Evolutionary conservation across 1,140 invertebrate species (phyloP).

Genomic region (Grapholita molesta): DNA sequence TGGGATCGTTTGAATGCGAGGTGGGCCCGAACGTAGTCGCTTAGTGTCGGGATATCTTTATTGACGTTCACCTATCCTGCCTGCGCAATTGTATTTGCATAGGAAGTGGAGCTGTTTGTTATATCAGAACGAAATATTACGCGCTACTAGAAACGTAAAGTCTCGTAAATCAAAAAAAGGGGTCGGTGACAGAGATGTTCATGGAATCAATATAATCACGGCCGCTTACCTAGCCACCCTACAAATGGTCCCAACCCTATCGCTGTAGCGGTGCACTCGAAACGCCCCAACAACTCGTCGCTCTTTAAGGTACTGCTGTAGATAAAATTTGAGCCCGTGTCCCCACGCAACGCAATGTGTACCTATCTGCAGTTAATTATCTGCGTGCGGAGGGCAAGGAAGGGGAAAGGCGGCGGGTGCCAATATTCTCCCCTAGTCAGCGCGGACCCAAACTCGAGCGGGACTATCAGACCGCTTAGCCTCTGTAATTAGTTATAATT

Average conservation of each 20-base stretch:
- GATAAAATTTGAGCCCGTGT: slow-evolving; percentile 68
- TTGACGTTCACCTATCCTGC: slow-evolving; percentile 7
- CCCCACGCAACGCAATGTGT: slow-evolving; percentile 34
- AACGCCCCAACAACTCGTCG: slow-evolving; percentile 36
- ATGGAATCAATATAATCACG: slow-evolving; percentile 70
- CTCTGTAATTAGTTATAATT: slow-evolving; percentile 69
- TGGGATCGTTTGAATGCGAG: slow-evolving; percentile 46
- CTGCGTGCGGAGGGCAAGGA: slow-evolving; percentile 52
- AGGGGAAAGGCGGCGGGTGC: slow-evolving; percentile 53
- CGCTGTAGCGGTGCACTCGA: slow-evolving; percentile 43
- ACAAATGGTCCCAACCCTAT: slow-evolving; percentile 70
- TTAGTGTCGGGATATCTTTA: slow-evolving; percentile 19
- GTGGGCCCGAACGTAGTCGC: slow-evolving; percentile 21
- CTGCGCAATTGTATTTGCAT: background rate
- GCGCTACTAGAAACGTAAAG: background rate
- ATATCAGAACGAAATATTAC: slow-evolving; percentile 17
- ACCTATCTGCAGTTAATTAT: slow-evolving; percentile 75
- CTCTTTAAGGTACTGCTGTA: slow-evolving; percentile 62
- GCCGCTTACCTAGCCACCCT: slow-evolving; percentile 60
- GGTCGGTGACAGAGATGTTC: slow-evolving; percentile 40
- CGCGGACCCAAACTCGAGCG: slow-evolving; percentile 44
- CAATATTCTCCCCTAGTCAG: slow-evolving; percentile 50
- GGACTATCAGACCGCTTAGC: slow-evolving; percentile 51
- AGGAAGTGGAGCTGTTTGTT: background rate
- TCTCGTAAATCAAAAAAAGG: slow-evolving; percentile 20